Evolutionary conservation across 2,113 vertebrate genomes (phyloP), one percentile per base, ranked within the genome.

Genomic region (Pagrus major): DNA sequence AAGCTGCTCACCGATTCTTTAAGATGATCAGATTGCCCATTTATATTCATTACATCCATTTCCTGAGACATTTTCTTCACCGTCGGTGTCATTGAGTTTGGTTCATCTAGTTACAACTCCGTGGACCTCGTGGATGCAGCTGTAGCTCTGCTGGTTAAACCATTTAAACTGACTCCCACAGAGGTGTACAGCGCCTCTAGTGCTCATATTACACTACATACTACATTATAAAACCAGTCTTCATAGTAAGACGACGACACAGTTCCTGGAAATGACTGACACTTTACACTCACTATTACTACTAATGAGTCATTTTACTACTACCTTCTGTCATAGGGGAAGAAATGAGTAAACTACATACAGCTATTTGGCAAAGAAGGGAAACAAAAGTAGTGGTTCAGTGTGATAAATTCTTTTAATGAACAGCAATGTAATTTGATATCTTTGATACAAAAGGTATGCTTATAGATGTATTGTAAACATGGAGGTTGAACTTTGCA

Each of bases 341-440:
- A n/a, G n/a, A 39, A 31, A 39, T 21, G 2, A 59, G 15, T 18
- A 9, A 25, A 0, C 44, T 25, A 18, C 47, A 23, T 52, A 35
- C 29, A 35, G 5, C 0, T 27, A 60, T 20, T 14, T 52, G 12
- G 8, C 6, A 69, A n/a, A 44, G 4, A 8, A 65, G 31, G 5
- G 3, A 2, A 63, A 73, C 37, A 63, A 23, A 75, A 47, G 2
- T 23, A 27, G 9, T 0, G 29, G n/a, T 33, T 66, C 23, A 64
- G 23, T 75, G 9, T 71, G 14, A 71, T 39, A 31, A 44, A 77
- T 66, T 54, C 0, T 73, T 90, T 87, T 84, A 77, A 86, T 87
- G 10, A 15, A 67, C 20, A 81, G 65, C 59, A 83, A 84, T 83
- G 70, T 52, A 37, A 47, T 67, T 58, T 59, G 33, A 41, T 29